These are phyloP conservation scores for Ptychobarbus kaznakovi DNA, from an alignment of 2,797 vertebrate genomes.

Conservation along the genomic window DNA sequence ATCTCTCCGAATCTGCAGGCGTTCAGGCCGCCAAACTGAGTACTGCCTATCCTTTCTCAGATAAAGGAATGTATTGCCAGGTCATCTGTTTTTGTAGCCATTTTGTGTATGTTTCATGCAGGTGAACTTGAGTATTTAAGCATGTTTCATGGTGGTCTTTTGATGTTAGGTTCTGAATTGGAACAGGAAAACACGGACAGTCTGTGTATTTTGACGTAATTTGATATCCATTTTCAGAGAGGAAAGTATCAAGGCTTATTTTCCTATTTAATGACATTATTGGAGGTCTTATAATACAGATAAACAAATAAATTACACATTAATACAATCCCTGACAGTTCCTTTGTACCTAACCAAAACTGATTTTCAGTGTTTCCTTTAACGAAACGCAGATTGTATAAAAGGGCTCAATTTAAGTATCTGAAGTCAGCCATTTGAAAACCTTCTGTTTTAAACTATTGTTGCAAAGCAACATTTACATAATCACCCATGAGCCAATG, in stretches of 20 bases:
- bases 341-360: constrained; percentile 19
- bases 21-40: constrained; percentile 52
- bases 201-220: not conserved
- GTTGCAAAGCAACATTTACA: constrained; percentile 62
- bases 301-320: not conserved
- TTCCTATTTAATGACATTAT: not conserved
- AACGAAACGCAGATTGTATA: constrained; percentile 47
- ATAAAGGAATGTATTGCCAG: constrained; percentile 53
- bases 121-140: constrained; percentile 37
- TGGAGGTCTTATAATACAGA: not conserved
- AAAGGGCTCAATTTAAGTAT: constrained; percentile 40
- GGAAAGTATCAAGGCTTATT: constrained; percentile 10
- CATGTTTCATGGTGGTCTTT: constrained; percentile 35
- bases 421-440: constrained; percentile 42
- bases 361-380: constrained; percentile 50
- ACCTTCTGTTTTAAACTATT: constrained; percentile 50
- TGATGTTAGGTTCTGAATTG: constrained; percentile 16
- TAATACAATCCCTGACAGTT: not conserved
- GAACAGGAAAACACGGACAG: not conserved
- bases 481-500: constrained; percentile 36
- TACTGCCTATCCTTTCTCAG: constrained; percentile 59
- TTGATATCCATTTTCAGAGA: constrained; percentile 13
- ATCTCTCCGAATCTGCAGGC: constrained; percentile 61
- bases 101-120: constrained; percentile 49
- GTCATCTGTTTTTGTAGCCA: constrained; percentile 56